Conservation (phyloP, 1,140 invertebrate genomes). For the Eciton burchellii region DNA sequence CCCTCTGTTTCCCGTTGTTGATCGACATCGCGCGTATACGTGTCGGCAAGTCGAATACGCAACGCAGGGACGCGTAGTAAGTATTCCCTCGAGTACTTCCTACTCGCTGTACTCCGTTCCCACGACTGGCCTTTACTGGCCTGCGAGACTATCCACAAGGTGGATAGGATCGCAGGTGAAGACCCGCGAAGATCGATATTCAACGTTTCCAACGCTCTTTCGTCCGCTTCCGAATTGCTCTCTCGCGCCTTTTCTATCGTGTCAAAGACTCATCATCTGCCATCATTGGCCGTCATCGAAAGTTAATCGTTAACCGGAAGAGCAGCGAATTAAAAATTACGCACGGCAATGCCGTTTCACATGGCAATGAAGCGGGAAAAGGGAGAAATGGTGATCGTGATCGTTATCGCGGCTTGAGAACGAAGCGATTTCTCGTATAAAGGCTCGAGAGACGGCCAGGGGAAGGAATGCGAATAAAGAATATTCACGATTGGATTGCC, state of each 20-base stretch:
- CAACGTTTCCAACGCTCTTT: slow-evolving; percentile 9
- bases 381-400: no score
- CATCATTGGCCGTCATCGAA: no score
- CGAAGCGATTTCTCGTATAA: not conserved
- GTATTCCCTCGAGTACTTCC: no score
- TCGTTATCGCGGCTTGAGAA: not conserved
- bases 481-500: not conserved
- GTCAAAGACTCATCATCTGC: no score
- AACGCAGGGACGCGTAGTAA: no score
- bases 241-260: not conserved
- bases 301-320: not conserved
- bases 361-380: not conserved
- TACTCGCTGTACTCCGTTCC: slow-evolving; percentile 32
- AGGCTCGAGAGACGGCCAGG: not conserved
- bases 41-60: no score
- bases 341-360: not conserved
- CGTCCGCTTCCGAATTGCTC: slow-evolving; percentile 7
- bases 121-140: slow-evolving; percentile 35
- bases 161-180: slow-evolving; percentile 26
- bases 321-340: not conserved
- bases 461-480: no score
- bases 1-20: no score
- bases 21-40: not conserved
- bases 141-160: slow-evolving; percentile 12
- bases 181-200: slow-evolving; percentile 32